Base-by-base conservation (phyloP, 1,140 invertebrate genomes). In the Rhagoletis zephyria region DNA sequence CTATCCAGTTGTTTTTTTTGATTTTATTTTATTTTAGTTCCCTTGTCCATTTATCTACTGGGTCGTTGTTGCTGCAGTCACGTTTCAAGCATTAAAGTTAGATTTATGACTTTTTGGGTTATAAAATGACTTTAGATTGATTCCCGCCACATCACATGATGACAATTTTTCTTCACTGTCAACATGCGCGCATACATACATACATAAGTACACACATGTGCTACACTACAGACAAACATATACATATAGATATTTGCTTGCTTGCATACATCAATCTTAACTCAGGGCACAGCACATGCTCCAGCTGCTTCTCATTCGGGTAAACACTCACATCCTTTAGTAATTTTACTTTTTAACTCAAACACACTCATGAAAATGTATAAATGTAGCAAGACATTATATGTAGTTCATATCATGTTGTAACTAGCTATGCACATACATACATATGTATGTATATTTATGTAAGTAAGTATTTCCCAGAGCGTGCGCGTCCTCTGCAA, bases 41-140 rank as follows among this genome's bases (percentile, higher is more conserved):
- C 5, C 51, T 14, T 64, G 45, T 87, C 70, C 40, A 74, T 77
- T 48, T 59, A 45, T 60, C 10, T 40, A 4, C 30, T 16, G 77
- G 30, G 86, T 87, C 56, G 4, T 77, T 74, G 77, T 56, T 92
- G 90, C 90, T 91, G 91, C 91, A 92, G 91, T 92, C 91, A 92
- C 91, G 91, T 92, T 91, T 90, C 89, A 89, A 90, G 90, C 91
- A 92, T 92, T 92, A 92, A 92, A 92, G 91, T 92, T 92, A 92
- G 91, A 92, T 92, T 92, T 92, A 92, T 92, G 91, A 92, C 91
- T 92, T 91, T 92, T 91, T 89, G 90, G 90, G 91, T 92, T 92
- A 92, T 92, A 92, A 92, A 92, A 92, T 92, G 91, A 92, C 91
- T 92, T 92, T 92, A 92, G 91, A 92, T 92, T 92, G 91, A 92